phyloP scores from a whole-genome alignment of 2,113 vertebrate genomes.

The Cryptotis parvus region DNA sequence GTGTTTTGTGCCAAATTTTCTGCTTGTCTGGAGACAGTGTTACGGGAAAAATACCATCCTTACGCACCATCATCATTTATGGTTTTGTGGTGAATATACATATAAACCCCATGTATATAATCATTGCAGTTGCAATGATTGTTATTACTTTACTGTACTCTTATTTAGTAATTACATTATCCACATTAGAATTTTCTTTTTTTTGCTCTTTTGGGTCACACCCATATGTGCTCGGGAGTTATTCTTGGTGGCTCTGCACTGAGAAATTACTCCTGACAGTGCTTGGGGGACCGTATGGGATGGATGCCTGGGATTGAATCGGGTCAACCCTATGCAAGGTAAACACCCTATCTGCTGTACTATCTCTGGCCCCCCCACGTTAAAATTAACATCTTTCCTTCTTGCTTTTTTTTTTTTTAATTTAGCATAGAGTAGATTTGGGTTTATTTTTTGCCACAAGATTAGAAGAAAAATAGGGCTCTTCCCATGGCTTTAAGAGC shows the following conservation, averaged over 20 bases:
- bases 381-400: no score
- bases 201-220: no score
- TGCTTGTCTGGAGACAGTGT: not conserved
- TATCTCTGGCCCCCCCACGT: no score
- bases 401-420: no score
- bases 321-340: no score
- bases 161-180: slow-evolving; percentile 40
- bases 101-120: no score
- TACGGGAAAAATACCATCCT: not conserved
- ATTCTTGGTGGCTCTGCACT: no score
- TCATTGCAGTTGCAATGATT: not conserved
- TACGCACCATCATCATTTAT: not conserved
- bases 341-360: no score
- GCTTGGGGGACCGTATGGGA: no score
- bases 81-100: not conserved
- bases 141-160: not conserved
- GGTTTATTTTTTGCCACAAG: not conserved
- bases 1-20: not conserved
- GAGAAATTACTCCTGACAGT: no score
- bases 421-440: not conserved
- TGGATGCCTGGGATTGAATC: no score
- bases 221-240: no score
- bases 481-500: not conserved
- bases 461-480: slow-evolving; percentile 1
- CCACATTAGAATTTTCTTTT: not conserved